Percentiles rank a stretch among this genome's conserved stretches.
Evolutionary conservation across 23 tunicate species (phyloP).

Genomic region (Halocynthia roretzi): DNA sequence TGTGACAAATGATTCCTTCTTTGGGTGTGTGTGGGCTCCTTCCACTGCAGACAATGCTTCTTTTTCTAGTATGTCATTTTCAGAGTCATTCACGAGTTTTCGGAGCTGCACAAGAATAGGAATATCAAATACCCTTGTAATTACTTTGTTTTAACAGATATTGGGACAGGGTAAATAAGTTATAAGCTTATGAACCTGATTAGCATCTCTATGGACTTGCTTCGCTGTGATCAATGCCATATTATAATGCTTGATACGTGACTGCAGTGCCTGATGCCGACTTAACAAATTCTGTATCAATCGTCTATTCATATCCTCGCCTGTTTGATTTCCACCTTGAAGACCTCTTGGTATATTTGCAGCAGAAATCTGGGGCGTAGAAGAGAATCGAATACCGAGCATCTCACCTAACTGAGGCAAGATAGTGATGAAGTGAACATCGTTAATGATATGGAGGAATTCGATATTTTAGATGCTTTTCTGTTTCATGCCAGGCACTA

Average conservation of each 20-base stretch:
- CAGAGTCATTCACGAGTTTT: slow-evolving; percentile 23
- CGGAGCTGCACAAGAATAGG: slow-evolving; percentile 12
- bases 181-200: slow-evolving; percentile 2
- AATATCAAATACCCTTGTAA: too few species aligned
- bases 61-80: slow-evolving; percentile 25
- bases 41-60: slow-evolving; percentile 15
- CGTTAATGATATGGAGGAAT: too few species aligned
- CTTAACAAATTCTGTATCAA: slow-evolving; percentile 26
- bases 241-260: slow-evolving; percentile 46
- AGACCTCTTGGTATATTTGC: slow-evolving; percentile 2
- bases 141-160: too few species aligned
- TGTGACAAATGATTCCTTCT: slow-evolving; percentile 31
- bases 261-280: slow-evolving; percentile 36
- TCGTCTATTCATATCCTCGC: slow-evolving; percentile 13
- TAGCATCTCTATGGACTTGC: slow-evolving; percentile 21
- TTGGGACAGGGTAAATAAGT: too few species aligned
- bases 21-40: slow-evolving; percentile 17
- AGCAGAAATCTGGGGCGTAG: background rate
- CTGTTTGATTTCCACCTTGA: background rate
- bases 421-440: too few species aligned
- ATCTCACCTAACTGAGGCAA: slow-evolving; percentile 23
- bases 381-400: slow-evolving; percentile 40
- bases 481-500: background rate
- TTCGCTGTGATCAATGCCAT: slow-evolving; percentile 30
- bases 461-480: background rate